Evolutionary conservation across 2,113 vertebrate genomes (phyloP), one percentile per base, ranked within the genome.

Genomic region (Corynorhinus townsendii): DNA sequence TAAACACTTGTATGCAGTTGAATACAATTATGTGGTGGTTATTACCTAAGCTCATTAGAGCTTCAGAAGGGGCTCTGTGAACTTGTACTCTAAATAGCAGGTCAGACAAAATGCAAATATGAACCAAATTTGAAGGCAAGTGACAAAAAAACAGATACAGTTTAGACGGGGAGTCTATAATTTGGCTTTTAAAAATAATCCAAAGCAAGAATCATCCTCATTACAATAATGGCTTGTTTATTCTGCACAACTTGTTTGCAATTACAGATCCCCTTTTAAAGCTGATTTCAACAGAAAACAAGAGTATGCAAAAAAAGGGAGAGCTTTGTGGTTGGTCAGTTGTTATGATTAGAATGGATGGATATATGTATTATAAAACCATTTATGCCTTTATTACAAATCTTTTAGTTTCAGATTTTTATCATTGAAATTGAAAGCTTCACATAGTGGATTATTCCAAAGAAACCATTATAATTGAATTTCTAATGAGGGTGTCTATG

Each of bases 181-280:
- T 96, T 97, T 95, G 88, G 85, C 77, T 97, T 97, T 93, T 91
- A 96, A 97, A 94, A 93, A 97, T 97, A 96, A 94, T 91, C 75
- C 30, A 84, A 35, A 71, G 91, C 68, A 83, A 89, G 96, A 92
- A 88, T 96, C 92, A 76, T 88, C 66, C 90, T 98, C n/a, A 43
- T 97, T 97, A 96, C 45, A 97, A 80, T 96, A 97, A 89, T 91
- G 90, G 84, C 92, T 97, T 87, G 77, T 95, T 97, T 97, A 93
- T 97, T 95, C 95, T 95, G 96, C 66, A 89, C 79, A 95, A 87
- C 92, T 97, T 96, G 91, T 83, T 97, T 96, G 96, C 83, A 68
- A 22, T 97, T 95, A 80, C 20, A 45, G 47, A 66, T 49, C 73
- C 79, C 77, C 26, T 93, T 97, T 97, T 69, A 87, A 93, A 94